These are phyloP conservation scores for Azorinus chamasolen DNA, from an alignment of 2,888 invertebrate species.

Conservation along the genomic window DNA sequence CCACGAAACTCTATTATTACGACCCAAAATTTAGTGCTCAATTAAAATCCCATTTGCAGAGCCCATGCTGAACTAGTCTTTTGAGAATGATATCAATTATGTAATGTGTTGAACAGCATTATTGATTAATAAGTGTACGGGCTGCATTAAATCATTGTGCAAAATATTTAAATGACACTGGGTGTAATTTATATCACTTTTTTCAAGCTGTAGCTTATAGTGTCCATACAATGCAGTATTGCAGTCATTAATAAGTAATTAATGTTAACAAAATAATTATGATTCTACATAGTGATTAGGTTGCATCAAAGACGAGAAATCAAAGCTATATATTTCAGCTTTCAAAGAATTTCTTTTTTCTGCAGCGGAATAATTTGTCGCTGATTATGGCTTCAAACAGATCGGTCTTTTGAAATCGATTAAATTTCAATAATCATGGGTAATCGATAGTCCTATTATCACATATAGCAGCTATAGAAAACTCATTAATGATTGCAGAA, in stretches of 20 bases:
- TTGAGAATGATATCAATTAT: conserved; percentile 24
- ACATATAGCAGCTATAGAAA: too few species aligned
- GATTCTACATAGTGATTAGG: background rate
- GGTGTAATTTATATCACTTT: conserved; percentile 15
- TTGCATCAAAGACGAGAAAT: conserved; percentile 1
- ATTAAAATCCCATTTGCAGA: conserved; percentile 5
- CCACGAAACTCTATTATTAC: too few species aligned
- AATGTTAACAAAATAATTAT: conserved; percentile 3
- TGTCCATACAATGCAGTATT: background rate
- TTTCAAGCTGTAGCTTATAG: background rate
- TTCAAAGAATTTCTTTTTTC: background rate
- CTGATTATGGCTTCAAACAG: too few species aligned
- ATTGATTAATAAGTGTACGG: conserved; percentile 17
- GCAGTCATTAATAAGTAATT: conserved; percentile 1
- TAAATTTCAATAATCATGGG: too few species aligned
- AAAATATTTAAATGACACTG: conserved; percentile 1
- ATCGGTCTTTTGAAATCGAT: too few species aligned
- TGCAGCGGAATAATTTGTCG: too few species aligned
- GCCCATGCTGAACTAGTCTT: conserved; percentile 17
- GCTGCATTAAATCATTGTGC: conserved; percentile 11
- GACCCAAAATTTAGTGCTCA: too few species aligned
- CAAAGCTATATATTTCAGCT: conserved; percentile 10
- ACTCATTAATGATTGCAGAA: too few species aligned
- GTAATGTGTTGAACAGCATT: conserved; percentile 12
- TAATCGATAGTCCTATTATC: too few species aligned